These are phyloP conservation scores for Temnothorax curvispinosus DNA, from an alignment of 1,140 invertebrate genomes.

Conservation along the genomic window DNA sequence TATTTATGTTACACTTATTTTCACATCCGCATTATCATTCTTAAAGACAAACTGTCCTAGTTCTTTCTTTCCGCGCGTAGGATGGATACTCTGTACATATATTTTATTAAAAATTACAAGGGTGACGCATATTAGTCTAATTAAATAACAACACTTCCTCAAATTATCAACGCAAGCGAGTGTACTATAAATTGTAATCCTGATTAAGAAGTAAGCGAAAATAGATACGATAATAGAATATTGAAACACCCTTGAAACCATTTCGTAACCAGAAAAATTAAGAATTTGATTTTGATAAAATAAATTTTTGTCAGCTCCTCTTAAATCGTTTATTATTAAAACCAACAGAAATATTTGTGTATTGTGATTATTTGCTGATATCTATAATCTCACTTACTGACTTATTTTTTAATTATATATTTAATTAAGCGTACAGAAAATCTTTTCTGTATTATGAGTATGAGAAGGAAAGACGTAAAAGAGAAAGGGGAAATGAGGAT, in stretches of 20 bases:
- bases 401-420: conserved; percentile 7
- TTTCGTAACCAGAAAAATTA: neutral
- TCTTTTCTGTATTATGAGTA: conserved; percentile 23
- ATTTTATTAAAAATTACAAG: conserved; percentile 34
- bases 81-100: conserved; percentile 2
- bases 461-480: conserved; percentile 17
- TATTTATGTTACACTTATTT: neutral
- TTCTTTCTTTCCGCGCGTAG: conserved; percentile 1
- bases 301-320: neutral
- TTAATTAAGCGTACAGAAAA: neutral
- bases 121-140: conserved; percentile 9
- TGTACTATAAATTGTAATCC: conserved; percentile 18
- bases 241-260: neutral
- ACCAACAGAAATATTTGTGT: neutral
- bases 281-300: neutral
- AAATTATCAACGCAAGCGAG: conserved; percentile 27
- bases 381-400: conserved; percentile 15
- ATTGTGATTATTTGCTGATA: conserved; percentile 22
- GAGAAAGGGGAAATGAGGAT: neutral
- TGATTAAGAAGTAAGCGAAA: conserved; percentile 1
- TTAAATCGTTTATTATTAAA: conserved; percentile 8
- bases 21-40: neutral
- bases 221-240: neutral
- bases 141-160: conserved; percentile 21
- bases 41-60: neutral